Evolutionary conservation across 2,888 invertebrate species (phyloP).

Genomic region (Tricholauxania praeusta): DNA sequence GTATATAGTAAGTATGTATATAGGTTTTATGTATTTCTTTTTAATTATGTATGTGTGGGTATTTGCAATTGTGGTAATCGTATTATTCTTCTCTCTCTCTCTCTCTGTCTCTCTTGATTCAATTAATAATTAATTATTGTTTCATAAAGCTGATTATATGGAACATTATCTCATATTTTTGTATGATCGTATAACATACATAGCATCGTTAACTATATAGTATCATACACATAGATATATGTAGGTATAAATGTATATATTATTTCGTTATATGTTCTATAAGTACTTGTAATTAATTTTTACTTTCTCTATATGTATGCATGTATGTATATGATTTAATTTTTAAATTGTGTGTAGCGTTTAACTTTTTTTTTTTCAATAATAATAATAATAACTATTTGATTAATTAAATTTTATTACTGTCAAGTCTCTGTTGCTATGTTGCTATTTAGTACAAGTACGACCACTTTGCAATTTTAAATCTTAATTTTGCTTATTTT

Average conservation of each 20-base stretch:
- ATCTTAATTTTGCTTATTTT: neutral
- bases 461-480: neutral
- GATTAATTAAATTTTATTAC: neutral
- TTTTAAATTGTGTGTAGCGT: neutral
- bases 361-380: slow-evolving; percentile 5
- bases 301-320: slow-evolving; percentile 7
- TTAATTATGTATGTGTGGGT: slow-evolving; percentile 17
- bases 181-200: slow-evolving; percentile 9
- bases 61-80: slow-evolving; percentile 20
- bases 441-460: slow-evolving; percentile 20
- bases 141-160: slow-evolving; percentile 50
- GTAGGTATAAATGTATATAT: slow-evolving; percentile 16
- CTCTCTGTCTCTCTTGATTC: slow-evolving; percentile 8
- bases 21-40: slow-evolving; percentile 20
- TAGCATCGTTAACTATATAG: neutral
- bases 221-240: neutral
- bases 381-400: neutral
- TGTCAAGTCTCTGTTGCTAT: slow-evolving; percentile 24
- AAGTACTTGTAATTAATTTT: slow-evolving; percentile 1
- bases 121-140: slow-evolving; percentile 43
- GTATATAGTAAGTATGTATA: neutral
- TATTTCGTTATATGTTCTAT: slow-evolving; percentile 18
- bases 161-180: slow-evolving; percentile 45
- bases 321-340: slow-evolving; percentile 14
- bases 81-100: neutral